Percentiles rank a stretch among this genome's conserved stretches.
phyloP scores from a whole-genome alignment of 37 sponge, comb jelly and placozoan species.

The Chondrosia reniformis region DNA sequence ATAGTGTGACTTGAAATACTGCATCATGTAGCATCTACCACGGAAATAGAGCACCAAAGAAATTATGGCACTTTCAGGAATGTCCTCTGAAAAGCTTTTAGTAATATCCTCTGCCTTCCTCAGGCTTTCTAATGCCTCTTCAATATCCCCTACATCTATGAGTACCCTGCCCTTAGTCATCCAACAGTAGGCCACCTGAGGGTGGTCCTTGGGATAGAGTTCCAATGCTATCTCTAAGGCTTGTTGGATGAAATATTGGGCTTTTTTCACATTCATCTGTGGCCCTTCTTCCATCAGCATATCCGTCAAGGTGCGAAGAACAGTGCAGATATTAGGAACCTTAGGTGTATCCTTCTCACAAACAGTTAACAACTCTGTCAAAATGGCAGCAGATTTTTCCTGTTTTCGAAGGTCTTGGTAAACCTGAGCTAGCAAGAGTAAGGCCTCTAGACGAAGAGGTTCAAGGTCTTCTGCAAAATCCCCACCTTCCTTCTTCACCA shows the following conservation, averaged over 20 bases:
- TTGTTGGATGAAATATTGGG: not conserved
- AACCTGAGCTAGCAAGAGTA: not conserved
- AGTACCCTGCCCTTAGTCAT: not conserved
- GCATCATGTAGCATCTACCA: not conserved
- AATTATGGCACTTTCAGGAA: not conserved
- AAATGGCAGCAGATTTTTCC: not conserved
- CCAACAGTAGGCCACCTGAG: not conserved
- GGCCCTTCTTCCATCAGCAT: not conserved
- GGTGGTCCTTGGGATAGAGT: not conserved
- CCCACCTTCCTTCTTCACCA: not conserved
- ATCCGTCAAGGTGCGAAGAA: not conserved
- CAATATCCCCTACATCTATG: not conserved
- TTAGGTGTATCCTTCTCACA: not conserved
- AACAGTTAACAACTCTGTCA: not conserved
- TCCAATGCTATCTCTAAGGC: not conserved
- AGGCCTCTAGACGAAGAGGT: too few relatives aligned
- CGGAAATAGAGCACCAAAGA: not conserved
- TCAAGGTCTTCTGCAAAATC: not conserved
- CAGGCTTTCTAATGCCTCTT: not conserved
- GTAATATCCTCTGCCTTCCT: not conserved
- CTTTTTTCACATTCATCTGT: not conserved
- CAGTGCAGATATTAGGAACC: not conserved
- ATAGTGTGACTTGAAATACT: too few relatives aligned
- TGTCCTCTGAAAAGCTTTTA: not conserved
- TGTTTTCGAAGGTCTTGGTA: not conserved